Base-by-base conservation (phyloP, 2,888 invertebrate species). In the Caenorhabditis doughertyi region DNA sequence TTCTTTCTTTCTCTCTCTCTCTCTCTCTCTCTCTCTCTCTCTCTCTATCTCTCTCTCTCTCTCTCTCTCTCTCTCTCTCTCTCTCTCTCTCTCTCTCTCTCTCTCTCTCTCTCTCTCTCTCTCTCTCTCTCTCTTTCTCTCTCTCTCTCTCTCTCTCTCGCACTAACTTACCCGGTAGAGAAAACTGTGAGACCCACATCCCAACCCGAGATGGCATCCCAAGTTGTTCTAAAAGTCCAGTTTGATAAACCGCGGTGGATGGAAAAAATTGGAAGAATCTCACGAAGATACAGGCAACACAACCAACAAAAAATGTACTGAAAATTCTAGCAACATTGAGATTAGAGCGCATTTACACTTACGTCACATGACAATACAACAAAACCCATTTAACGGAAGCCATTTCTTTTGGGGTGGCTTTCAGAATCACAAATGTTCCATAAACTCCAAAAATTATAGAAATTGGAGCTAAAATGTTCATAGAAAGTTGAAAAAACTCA, bases 361-460 rank as follows among this genome's bases (percentile, higher is more conserved):
- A 60, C 60, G 60, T 21, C 9, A 60, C 2, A 60, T 60, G 60
- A 5, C 16, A 60, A 60, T 60, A 23, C 13, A 51, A 51, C 0
- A 25, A 25, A 25, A 51, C 23, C 51, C 51, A 51, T 13, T 51
- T 23, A 25, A 25, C 39, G 8, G 5, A 44, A 25, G 16, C 39
- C 60, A 60, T 60, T 2, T 21, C 11, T 27, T 60, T 60, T 2
- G 60, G 60, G 2, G 60, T 60, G 1, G 60, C 60, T n/a, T 44
- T 0, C 1, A 60, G 8, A 27, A 60, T 42, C 3, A 60, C 60
- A 2, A 44, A 5, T 3, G n/a, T 60, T 13, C 60, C 60, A n/a
- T 27, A 60, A 5, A 60, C 9, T 8, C 60, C 60, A 0, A 60
- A 27, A 60, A 60, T 44, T 1, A 27, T 27, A 5, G 60, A 60